phyloP scores from a whole-genome alignment of 2,797 vertebrate species.

The Pangasius djambal region DNA sequence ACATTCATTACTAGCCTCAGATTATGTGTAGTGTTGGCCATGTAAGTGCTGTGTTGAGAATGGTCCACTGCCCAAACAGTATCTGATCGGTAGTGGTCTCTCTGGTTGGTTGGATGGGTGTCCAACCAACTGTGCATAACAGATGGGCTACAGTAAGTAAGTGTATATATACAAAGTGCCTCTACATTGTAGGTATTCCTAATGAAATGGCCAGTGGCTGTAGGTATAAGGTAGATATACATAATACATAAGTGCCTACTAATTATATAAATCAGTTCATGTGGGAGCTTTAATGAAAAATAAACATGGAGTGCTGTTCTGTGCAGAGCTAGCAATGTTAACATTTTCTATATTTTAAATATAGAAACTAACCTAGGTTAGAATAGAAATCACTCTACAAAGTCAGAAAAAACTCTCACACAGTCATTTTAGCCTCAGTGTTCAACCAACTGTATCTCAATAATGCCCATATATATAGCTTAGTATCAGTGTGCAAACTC shows the following conservation, averaged over 20 bases:
- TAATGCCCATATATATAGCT: constrained; percentile 11
- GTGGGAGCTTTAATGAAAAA: not conserved
- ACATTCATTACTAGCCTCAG: not conserved
- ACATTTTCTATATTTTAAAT: not conserved
- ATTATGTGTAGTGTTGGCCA: not conserved
- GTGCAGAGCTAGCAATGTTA: not conserved
- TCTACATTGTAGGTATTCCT: not conserved
- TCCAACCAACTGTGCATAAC: not conserved
- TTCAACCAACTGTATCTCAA: not conserved
- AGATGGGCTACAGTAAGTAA: not conserved
- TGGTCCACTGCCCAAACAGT: not conserved
- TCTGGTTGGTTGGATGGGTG: not conserved
- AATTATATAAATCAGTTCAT: not conserved
- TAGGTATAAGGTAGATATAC: not conserved
- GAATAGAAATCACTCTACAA: constrained; percentile 15
- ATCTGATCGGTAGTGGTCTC: not conserved
- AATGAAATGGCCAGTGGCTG: not conserved
- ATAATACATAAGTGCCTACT: not conserved
- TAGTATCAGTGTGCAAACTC: constrained; percentile 25
- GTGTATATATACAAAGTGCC: not conserved
- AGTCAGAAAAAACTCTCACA: not conserved
- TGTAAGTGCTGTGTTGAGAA: not conserved
- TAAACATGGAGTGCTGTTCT: not conserved
- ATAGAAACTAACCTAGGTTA: not conserved
- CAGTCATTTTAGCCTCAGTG: not conserved